Base-by-base conservation (phyloP, 2,888 invertebrate genomes). In the Drosophila aldrichi region DNA sequence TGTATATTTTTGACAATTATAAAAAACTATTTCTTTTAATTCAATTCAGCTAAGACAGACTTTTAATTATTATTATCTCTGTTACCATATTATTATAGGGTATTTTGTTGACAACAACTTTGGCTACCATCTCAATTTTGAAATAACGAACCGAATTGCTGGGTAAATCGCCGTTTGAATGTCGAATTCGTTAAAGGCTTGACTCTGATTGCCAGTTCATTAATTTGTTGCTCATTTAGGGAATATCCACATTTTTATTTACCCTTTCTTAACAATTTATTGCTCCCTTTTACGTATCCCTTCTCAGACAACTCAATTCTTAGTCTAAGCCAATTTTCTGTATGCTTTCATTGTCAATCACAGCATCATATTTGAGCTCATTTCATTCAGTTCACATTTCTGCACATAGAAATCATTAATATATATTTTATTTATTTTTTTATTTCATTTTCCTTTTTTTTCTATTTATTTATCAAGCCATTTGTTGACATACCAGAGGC, bases 401-500 rank as follows among this genome's bases (percentile, higher is more conserved):
- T 49, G 41, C 57, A 40, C 49, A 44, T 20, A 22, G 44, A 74
- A 59, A 70, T 83, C 69, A 85, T 84, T 83, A 83, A 83, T 85
- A 81, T 79, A 59, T 64, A 55, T 38, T 49, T 64, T 78, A 54
- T 77, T 69, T 69, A 20, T 52, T 32, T 51, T 38, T 52, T 52
- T 7, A 25, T 25, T 25, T 25, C 7, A 25, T 25, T 25, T 52
- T 52, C 8, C 20, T 52, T 32, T 36, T 38, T 52, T 52, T 52
- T 52, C 36, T 69, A 54, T 54, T 54, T 54, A 29, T 54, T 54
- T 40, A 54, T 73, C 62, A 70, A 61, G 63, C 56, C 62, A 71
- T 72, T 70, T 82, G 79, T 72, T 84, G 79, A 79, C 81, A 76
- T 10, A 68, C 73, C 68, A 66, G 49, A 38, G 68, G 71, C 63